These are phyloP conservation scores for Dicrostonyx torquatus DNA, from an alignment of 2,797 vertebrate genomes.

Conservation along the genomic window DNA sequence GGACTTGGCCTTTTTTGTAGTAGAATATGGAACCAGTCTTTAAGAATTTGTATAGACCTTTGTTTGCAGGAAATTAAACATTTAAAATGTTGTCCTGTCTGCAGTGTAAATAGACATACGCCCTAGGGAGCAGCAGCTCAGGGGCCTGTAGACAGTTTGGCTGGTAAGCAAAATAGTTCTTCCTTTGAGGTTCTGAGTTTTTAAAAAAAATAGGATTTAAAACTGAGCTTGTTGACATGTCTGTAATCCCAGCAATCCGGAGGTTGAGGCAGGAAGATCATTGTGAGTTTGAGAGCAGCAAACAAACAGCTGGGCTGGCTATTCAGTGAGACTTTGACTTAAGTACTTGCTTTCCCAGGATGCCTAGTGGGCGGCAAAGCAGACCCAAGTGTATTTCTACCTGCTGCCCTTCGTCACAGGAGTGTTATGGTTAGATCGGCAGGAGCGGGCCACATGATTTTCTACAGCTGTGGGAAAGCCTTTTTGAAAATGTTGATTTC, in stretches of 20 bases:
- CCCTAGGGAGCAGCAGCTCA: neutral
- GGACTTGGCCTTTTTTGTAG: neutral
- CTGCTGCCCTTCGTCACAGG: neutral
- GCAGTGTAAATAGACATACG: slow-evolving; percentile 39
- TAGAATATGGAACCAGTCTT: slow-evolving; percentile 1
- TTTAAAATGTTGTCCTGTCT: slow-evolving; percentile 30
- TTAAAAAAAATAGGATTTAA: neutral
- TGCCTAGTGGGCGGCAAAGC: slow-evolving; percentile 32
- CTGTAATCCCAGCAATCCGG: neutral
- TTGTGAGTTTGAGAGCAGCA: neutral
- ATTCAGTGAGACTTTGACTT: neutral
- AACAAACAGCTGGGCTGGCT: neutral
- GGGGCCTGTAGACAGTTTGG: neutral
- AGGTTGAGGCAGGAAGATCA: neutral
- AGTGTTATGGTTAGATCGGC: slow-evolving; percentile 27
- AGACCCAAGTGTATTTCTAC: slow-evolving; percentile 36
- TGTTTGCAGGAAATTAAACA: slow-evolving; percentile 36
- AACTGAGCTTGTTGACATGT: neutral
- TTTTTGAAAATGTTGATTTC: neutral
- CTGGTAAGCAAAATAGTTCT: slow-evolving; percentile 2
- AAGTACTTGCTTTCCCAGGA: slow-evolving; percentile 15
- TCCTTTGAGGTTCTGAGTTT: slow-evolving; percentile 24
- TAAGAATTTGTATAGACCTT: slow-evolving; percentile 39
- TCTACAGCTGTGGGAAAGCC: neutral
- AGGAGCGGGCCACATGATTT: neutral